Base-by-base conservation (phyloP, 2,888 invertebrate genomes). In the Amiota mariae region DNA sequence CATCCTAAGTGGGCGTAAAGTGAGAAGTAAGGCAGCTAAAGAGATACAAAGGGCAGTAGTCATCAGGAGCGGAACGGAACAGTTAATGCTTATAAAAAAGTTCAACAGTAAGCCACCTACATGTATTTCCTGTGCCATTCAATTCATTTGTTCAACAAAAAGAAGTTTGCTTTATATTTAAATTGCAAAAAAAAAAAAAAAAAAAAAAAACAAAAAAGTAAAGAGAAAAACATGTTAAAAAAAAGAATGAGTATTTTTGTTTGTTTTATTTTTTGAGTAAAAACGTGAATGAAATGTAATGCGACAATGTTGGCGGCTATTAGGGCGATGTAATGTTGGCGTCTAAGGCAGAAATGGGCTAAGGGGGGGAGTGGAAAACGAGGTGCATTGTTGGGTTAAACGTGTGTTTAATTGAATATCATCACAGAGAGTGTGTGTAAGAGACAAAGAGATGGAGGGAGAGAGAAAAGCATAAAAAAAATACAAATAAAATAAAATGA, bases 111-210 rank as follows among this genome's bases (percentile, higher is more conserved):
- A 67, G 67, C 67, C 51, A 67, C 67, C 67, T 51, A 67, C 20
- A 47, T 67, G 49, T 46, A 18, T 46, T 51, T 67, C 67, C 67
- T 67, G 67, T 67, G 20, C 77, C 70, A 51, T 76, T 75, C 74
- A 84, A 77, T 82, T 85, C 79, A 83, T 85, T 84, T 20, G 15
- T 36, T 36, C 36, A 6, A 36, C 36, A 36, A 36, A 36, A 36
- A 36, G 36, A 36, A 36, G 36, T 36, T 36, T 36, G 36, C 36
- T 36, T 36, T 36, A 36, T 36, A 36, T 36, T 36, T 36, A 2
- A 36, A 36, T 36, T 8, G 20, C 85, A 82, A 76, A 80, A 82
- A 83, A 81, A 81, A 80, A 82, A 78, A 77, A 77, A 73, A 80
- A 79, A 72, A 24, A 24, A 80, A 79, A 72, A 79, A 72, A 24